A percentile compares a stretch with the other conserved stretches of the same genome.
Conservation (phyloP, 2,113 vertebrate genomes). For the Oncorhynchus nerka region DNA sequence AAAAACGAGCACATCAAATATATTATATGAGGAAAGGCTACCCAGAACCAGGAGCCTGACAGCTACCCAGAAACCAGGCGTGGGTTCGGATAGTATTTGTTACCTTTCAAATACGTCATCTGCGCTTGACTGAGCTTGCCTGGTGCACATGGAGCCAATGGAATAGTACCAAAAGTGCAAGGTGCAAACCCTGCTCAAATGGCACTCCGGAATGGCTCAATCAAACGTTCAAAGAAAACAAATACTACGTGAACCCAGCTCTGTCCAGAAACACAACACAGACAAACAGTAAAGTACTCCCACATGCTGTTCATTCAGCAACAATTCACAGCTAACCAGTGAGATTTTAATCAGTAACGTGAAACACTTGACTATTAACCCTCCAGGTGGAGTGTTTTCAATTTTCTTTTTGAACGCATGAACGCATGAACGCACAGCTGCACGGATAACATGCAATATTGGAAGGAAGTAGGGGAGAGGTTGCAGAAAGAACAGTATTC, state of each 20-base stretch:
- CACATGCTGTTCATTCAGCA: conserved; percentile 56
- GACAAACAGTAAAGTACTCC: conserved; percentile 52
- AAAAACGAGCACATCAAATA: conserved; percentile 43
- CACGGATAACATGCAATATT: conserved; percentile 13
- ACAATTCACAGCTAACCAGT: conserved; percentile 43
- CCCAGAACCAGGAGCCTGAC: conserved; percentile 52
- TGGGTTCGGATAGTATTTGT: no score
- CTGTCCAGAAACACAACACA: conserved; percentile 9
- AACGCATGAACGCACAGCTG: conserved; percentile 51
- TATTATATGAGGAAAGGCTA: conserved; percentile 41
- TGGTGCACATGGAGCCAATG: no score
- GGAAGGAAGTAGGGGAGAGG: conserved; percentile 15
- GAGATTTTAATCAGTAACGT: conserved; percentile 58
- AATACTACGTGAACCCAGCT: no score
- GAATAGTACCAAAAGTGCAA: no score
- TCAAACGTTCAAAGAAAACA: no score
- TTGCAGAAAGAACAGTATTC: not conserved
- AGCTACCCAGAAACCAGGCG: conserved; percentile 34
- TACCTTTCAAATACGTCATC: no score
- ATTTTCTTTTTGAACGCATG: conserved; percentile 37
- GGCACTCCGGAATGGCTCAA: no score
- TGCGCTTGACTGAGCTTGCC: no score
- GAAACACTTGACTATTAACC: conserved; percentile 56
- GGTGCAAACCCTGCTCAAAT: no score
- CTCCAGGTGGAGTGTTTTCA: conserved; percentile 47